These are phyloP conservation scores for Diloba caeruleocephala DNA, from an alignment of 2,888 invertebrate species.

Conservation along the genomic window DNA sequence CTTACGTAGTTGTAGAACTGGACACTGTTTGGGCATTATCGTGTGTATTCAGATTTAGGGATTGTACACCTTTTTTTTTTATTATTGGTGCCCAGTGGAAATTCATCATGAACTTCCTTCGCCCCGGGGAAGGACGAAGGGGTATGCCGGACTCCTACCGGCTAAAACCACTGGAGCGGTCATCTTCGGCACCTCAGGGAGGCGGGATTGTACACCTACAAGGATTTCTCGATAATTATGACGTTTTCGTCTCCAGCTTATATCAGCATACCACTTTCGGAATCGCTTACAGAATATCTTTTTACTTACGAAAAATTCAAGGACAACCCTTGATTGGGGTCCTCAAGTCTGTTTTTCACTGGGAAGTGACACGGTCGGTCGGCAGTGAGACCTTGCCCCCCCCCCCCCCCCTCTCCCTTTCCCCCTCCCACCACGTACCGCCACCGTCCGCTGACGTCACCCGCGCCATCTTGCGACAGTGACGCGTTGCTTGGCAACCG, in stretches of 20 bases:
- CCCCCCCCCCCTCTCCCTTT: too few relatives aligned
- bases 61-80: too few relatives aligned
- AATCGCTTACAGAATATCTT: too few relatives aligned
- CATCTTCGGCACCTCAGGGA: too few relatives aligned
- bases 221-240: too few relatives aligned
- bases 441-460: constrained; percentile 81
- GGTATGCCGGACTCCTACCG: too few relatives aligned
- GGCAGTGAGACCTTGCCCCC: constrained; percentile 79
- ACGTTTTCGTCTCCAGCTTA: constrained; percentile 3
- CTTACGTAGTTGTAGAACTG: constrained; percentile 26
- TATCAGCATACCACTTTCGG: too few relatives aligned
- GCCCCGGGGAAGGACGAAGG: too few relatives aligned
- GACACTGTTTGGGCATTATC: constrained; percentile 19
- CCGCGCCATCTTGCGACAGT: constrained; percentile 86
- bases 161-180: too few relatives aligned
- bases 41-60: neutral
- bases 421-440: constrained; percentile 55
- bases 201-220: too few relatives aligned
- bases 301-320: constrained; percentile 76
- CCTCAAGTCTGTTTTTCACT: constrained; percentile 81
- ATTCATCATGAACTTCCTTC: too few relatives aligned
- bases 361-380: constrained; percentile 83
- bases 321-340: constrained; percentile 75
- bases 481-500: constrained; percentile 85
- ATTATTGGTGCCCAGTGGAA: too few relatives aligned